These are phyloP conservation scores for Chloroclysta siterata DNA, from an alignment of 2,888 invertebrate species.

Conservation along the genomic window DNA sequence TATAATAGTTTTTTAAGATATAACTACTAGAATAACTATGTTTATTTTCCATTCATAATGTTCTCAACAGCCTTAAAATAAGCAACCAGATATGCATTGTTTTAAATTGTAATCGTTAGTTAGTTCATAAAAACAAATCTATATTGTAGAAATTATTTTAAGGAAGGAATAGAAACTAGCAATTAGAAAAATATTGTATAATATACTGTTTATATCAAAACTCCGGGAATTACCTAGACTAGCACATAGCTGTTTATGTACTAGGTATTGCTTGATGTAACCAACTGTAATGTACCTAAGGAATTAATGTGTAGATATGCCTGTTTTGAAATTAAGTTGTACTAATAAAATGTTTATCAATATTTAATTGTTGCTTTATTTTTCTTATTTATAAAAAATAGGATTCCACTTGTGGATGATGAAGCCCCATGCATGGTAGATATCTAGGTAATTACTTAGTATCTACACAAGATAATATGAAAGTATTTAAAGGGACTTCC, in stretches of 20 bases:
- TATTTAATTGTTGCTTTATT: slow-evolving; percentile 19
- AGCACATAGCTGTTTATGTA: slow-evolving; percentile 6
- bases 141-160: neutral
- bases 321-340: slow-evolving; percentile 58
- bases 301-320: slow-evolving; percentile 65
- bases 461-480: too few relatives aligned
- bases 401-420: too few relatives aligned
- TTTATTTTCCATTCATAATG: too few relatives aligned
- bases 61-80: too few relatives aligned
- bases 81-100: too few relatives aligned
- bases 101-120: neutral
- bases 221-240: slow-evolving; percentile 52
- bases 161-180: neutral
- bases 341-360: slow-evolving; percentile 66
- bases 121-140: slow-evolving; percentile 7
- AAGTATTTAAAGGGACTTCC: too few relatives aligned
- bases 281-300: slow-evolving; percentile 69
- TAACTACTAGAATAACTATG: too few relatives aligned
- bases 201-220: slow-evolving; percentile 66
- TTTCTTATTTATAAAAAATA: slow-evolving; percentile 5
- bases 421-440: too few relatives aligned
- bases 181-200: slow-evolving; percentile 26
- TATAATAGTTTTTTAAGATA: neutral
- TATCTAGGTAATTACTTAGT: too few relatives aligned
- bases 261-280: slow-evolving; percentile 28